Percentiles rank a stretch among this genome's conserved stretches.
These are phyloP conservation scores for Exephanes ischioxanthus DNA, from an alignment of 2,888 invertebrate genomes.

Conservation along the genomic window DNA sequence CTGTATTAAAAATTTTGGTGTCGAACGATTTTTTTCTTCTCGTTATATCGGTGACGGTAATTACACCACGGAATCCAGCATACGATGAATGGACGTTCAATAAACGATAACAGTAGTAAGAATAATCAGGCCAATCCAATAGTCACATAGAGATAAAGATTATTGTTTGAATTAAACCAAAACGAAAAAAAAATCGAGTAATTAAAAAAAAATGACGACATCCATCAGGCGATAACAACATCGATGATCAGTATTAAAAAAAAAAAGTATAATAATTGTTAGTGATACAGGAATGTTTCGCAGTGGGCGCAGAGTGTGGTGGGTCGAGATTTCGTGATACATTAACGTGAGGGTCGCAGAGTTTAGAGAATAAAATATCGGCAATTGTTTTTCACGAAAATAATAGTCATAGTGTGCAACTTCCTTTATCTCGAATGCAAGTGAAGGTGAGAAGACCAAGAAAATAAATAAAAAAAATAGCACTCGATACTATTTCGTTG, in stretches of 20 bases:
- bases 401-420: slow-evolving; percentile 22
- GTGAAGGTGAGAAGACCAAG: slow-evolving; percentile 1
- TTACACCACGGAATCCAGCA: slow-evolving; percentile 43
- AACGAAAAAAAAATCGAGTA: slow-evolving; percentile 21
- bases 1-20: background rate
- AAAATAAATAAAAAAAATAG: slow-evolving; percentile 15
- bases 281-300: slow-evolving; percentile 58
- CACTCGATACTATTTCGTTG: slow-evolving; percentile 29
- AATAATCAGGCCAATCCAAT: slow-evolving; percentile 63
- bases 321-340: slow-evolving; percentile 37
- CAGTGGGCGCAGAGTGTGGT: slow-evolving; percentile 52
- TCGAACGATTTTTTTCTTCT: background rate
- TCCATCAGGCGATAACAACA: slow-evolving; percentile 60
- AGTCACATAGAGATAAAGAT: slow-evolving; percentile 58
- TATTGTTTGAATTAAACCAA: slow-evolving; percentile 19
- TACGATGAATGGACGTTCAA: slow-evolving; percentile 52
- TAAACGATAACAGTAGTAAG: slow-evolving; percentile 35
- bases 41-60: background rate
- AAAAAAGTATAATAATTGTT: slow-evolving; percentile 51
- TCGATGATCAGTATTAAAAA: slow-evolving; percentile 55
- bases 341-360: slow-evolving; percentile 6
- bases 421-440: slow-evolving; percentile 2
- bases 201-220: slow-evolving; percentile 48
- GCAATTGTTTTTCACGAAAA: slow-evolving; percentile 39
- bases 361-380: slow-evolving; percentile 23